A percentile compares a stretch with the other conserved stretches of the same genome.
phyloP scores from a whole-genome alignment of 2,797 vertebrate species.

The Masticophis lateralis region DNA sequence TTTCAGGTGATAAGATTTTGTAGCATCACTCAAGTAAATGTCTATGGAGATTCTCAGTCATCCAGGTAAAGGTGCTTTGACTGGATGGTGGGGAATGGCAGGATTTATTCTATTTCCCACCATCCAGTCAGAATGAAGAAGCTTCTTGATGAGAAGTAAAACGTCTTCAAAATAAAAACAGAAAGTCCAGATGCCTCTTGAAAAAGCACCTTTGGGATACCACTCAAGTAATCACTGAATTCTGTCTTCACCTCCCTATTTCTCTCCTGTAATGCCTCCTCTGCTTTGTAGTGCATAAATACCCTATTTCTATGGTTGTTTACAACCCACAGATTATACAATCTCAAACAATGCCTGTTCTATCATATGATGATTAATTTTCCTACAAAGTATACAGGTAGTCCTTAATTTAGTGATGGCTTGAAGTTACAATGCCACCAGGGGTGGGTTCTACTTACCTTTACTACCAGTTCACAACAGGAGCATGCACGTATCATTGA shows the following conservation, averaged over 20 bases:
- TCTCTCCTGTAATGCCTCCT: not conserved
- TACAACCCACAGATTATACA: not conserved
- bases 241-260: not conserved
- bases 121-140: not conserved
- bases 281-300: not conserved
- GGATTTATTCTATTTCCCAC: not conserved
- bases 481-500: not conserved
- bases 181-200: too few relatives aligned
- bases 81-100: too few relatives aligned
- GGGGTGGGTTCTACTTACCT: too few relatives aligned
- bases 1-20: not conserved
- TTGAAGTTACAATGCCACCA: not conserved
- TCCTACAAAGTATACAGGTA: not conserved
- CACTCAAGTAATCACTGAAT: not conserved
- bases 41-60: not conserved
- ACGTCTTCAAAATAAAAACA: not conserved
- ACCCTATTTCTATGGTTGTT: not conserved
- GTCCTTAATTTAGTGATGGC: not conserved
- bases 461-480: too few relatives aligned
- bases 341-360: not conserved
- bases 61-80: not conserved
- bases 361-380: not conserved
- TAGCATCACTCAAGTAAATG: not conserved
- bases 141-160: not conserved
- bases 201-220: too few relatives aligned